These are phyloP conservation scores for Misgurnus anguillicaudatus DNA, from an alignment of 2,113 vertebrate species.

Conservation along the genomic window DNA sequence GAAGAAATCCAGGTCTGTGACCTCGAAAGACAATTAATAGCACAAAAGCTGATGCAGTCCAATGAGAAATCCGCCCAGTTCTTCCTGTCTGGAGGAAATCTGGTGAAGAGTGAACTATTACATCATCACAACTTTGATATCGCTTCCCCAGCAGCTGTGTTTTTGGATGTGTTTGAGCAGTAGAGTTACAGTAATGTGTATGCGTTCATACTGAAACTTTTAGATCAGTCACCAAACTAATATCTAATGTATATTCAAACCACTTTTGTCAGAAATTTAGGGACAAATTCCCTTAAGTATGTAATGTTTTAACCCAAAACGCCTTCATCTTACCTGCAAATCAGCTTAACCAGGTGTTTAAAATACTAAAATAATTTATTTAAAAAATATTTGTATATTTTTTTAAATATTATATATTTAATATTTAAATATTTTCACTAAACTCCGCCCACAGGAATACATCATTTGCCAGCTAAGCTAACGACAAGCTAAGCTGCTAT, in stretches of 20 bases:
- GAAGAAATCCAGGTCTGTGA: not conserved
- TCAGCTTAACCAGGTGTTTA: no score
- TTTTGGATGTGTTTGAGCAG: slow-evolving; percentile 31
- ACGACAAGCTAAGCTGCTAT: no score
- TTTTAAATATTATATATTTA: no score
- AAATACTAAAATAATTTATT: no score
- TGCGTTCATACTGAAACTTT: not conserved
- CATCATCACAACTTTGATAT: slow-evolving; percentile 32
- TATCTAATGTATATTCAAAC: not conserved
- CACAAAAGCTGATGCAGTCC: slow-evolving; percentile 13
- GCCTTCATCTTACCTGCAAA: no score
- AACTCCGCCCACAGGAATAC: no score
- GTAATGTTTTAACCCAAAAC: no score
- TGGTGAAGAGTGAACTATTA: slow-evolving; percentile 28
- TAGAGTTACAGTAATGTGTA: not conserved
- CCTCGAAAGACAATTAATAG: not conserved
- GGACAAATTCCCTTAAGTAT: no score
- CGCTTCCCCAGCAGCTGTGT: slow-evolving; percentile 36
- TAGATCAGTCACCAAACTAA: not conserved
- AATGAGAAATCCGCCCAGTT: slow-evolving; percentile 25
- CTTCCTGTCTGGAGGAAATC: slow-evolving; percentile 49
- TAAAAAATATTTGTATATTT: no score
- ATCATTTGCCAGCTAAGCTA: no score
- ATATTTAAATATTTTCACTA: no score
- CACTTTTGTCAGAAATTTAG: not conserved